phyloP scores from a whole-genome alignment of 2,113 vertebrate genomes.

The Rafetus swinhoei region DNA sequence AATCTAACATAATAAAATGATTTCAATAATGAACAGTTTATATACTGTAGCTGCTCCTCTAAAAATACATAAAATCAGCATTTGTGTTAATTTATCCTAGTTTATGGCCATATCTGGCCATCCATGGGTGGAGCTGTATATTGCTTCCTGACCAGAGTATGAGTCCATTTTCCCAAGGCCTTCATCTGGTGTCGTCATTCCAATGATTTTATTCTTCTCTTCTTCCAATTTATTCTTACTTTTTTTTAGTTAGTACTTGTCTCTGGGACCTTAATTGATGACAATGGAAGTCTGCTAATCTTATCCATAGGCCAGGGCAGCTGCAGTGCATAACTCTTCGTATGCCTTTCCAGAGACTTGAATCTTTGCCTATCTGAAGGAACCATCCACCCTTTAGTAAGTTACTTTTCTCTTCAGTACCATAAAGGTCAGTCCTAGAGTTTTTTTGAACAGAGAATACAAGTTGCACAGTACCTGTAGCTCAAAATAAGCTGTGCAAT shows the following conservation, averaged over 20 bases:
- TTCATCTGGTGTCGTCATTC: background rate
- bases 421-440: background rate
- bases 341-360: background rate
- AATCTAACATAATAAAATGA: background rate
- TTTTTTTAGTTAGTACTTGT: background rate
- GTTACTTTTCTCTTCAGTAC: background rate
- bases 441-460: background rate
- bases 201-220: background rate
- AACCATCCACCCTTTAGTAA: background rate
- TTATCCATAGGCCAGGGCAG: background rate
- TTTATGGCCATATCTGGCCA: background rate
- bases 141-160: background rate
- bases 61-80: background rate
- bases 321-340: background rate
- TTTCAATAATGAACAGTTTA: background rate
- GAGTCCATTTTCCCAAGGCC: background rate
- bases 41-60: background rate
- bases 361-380: background rate
- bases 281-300: background rate
- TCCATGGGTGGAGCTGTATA: background rate
- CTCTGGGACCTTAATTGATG: background rate
- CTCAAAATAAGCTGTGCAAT: too few relatives aligned
- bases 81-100: background rate
- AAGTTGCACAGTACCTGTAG: background rate
- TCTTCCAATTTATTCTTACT: background rate